A percentile compares a stretch with the other conserved stretches of the same genome.
Evolutionary conservation across 2,797 vertebrate genomes (phyloP).

Genomic region (Trichosurus vulpecula): DNA sequence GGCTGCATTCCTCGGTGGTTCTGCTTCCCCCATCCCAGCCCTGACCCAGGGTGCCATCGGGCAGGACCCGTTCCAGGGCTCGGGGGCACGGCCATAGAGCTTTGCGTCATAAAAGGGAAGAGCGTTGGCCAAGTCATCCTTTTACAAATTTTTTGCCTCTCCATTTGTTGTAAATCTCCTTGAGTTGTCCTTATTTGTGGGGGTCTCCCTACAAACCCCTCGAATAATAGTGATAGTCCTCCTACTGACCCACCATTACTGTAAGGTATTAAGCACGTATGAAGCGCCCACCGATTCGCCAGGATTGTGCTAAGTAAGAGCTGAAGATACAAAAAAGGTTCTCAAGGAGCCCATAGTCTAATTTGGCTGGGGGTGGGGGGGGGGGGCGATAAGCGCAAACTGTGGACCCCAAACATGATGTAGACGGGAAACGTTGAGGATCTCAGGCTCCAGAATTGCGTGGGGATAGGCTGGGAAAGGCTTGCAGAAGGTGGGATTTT

Average conservation of each 20-base stretch:
- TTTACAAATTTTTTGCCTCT: neutral
- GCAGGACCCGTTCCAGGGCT: neutral
- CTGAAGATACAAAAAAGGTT: neutral
- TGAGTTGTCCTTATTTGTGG: neutral
- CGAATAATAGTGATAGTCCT: too few species aligned
- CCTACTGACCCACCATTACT: neutral
- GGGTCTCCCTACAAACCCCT: neutral
- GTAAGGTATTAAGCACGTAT: neutral
- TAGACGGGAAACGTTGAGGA: neutral
- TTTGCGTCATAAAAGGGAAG: neutral
- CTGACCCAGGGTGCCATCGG: neutral
- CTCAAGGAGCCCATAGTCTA: neutral
- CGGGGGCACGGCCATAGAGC: neutral
- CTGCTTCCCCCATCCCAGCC: neutral
- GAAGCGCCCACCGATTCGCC: neutral
- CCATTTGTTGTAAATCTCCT: neutral
- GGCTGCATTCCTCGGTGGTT: neutral
- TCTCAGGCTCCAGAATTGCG: neutral
- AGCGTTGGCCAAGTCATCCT: neutral
- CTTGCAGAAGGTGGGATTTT: neutral
- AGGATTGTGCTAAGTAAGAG: neutral
- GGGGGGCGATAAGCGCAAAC: neutral
- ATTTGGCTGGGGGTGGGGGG: neutral
- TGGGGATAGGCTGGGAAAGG: neutral
- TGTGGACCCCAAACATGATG: neutral